These are phyloP conservation scores for Ophraella communa DNA, from an alignment of 2,888 invertebrate genomes.

Conservation along the genomic window DNA sequence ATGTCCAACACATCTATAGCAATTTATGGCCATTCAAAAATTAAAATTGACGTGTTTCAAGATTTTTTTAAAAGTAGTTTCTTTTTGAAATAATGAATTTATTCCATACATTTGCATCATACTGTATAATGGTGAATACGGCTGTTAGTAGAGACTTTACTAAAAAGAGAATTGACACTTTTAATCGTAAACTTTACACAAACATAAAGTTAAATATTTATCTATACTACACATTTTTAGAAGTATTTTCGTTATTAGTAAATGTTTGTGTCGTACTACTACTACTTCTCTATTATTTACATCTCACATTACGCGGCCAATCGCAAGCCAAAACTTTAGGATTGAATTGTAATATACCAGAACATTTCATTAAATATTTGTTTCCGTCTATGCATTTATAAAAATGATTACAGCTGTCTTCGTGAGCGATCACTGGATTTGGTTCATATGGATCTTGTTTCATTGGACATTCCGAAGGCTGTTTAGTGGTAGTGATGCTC, in stretches of 20 bases:
- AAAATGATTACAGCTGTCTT: conserved; percentile 39
- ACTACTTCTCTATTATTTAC: not conserved
- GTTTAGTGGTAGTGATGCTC: not conserved
- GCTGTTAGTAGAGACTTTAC: no score
- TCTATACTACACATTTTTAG: not conserved
- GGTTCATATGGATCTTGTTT: conserved; percentile 23
- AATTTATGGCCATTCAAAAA: no score
- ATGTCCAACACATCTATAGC: no score
- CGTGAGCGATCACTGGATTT: conserved; percentile 38
- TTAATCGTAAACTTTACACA: no score
- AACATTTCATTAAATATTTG: conserved; percentile 41
- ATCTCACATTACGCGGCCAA: conserved; percentile 37
- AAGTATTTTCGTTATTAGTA: not conserved
- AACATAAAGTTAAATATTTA: no score
- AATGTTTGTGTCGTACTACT: conserved; percentile 10
- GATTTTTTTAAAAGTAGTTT: no score
- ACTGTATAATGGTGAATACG: no score
- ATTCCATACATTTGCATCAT: no score
- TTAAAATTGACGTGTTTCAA: no score
- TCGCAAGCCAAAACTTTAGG: conserved; percentile 39
- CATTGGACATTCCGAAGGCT: conserved; percentile 20
- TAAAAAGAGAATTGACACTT: no score
- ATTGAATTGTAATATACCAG: conserved; percentile 43
- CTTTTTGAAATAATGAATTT: no score
- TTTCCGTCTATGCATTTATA: conserved; percentile 42